Percentiles rank a stretch among this genome's conserved stretches.
Evolutionary conservation across 2,888 invertebrate genomes (phyloP).

Genomic region (Priocnemis perturbator): DNA sequence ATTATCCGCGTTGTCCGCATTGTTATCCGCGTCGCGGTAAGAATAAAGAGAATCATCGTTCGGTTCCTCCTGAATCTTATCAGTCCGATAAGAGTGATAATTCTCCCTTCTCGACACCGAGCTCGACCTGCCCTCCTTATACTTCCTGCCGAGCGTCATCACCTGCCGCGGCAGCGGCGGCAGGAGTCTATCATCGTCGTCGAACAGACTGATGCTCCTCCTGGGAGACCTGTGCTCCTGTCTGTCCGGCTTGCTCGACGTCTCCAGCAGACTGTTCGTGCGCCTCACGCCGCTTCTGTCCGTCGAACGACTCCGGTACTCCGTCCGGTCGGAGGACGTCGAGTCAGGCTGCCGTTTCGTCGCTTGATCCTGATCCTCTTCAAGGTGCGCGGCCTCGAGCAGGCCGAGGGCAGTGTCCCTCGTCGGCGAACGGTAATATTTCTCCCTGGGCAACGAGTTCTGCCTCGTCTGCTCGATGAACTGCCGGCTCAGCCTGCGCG

Average conservation of each 20-base stretch:
- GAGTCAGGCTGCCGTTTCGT: conserved; percentile 37
- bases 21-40: conserved; percentile 29
- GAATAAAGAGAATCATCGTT: conserved; percentile 51
- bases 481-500: conserved; percentile 69
- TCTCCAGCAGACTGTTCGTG: conserved; percentile 64
- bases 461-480: conserved; percentile 70
- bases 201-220: conserved; percentile 67
- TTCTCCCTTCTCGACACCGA: conserved; percentile 50
- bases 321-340: conserved; percentile 56
- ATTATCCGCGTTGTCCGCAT: conserved; percentile 18
- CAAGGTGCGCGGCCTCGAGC: conserved; percentile 16
- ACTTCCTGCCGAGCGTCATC: conserved; percentile 61
- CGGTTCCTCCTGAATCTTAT: conserved; percentile 70
- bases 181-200: conserved; percentile 58
- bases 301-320: conserved; percentile 60
- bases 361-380: conserved; percentile 12
- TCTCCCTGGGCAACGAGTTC: conserved; percentile 62
- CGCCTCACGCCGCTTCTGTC: conserved; percentile 68
- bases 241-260: conserved; percentile 47
- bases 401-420: conserved; percentile 30
- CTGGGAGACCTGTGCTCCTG: conserved; percentile 55
- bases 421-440: conserved; percentile 50
- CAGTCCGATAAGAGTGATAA: conserved; percentile 58
- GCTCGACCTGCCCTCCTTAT: conserved; percentile 55
- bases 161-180: conserved; percentile 59